Evolutionary conservation across 2,113 vertebrate species (phyloP), one percentile per base, ranked within the genome.

Genomic region (Elephas maximus): DNA sequence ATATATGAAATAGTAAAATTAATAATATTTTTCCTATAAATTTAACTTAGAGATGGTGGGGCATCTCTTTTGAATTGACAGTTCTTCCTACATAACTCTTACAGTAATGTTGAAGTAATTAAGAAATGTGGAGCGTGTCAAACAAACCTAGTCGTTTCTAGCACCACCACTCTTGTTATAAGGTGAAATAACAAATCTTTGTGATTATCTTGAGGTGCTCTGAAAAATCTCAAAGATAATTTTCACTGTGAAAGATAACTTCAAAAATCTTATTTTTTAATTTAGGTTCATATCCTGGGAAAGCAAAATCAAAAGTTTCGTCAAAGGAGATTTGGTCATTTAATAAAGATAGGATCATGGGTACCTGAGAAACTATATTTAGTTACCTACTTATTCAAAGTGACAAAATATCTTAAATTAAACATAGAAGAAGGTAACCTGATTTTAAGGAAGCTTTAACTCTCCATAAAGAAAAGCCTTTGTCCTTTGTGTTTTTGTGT

Each of bases 151-250:
- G 45, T 90, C 17, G 78, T 90, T 45, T 53, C 6, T 88, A 88
- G 60, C 78, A 60, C 0, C 6, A 1, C 2, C 48, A 26, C 1
- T 14, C 28, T 79, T 11, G 5, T 88, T 44, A 18, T 24, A 82
- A 93, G 28, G 76, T 33, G 21, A 96, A 87, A 91, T 91, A 83
- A 60, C 30, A 78, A 71, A 44, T 95, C 1, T 57, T 95, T 65
- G 14, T 69, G 23, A 79, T 60, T 84, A 90, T 80, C 57, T 44
- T 82, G 28, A 23, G 0, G 21, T 67, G 8, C 0, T 45, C 2
- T 88, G 26, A 5, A 18, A 93, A 96, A 67, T 44, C 8, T 57
- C 53, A 91, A 77, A 69, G 23, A 63, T 24, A 60, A 0, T 48
- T 65, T 65, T 41, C 53, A 4, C n/a, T 60, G 11, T 63, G 53